These are phyloP conservation scores for Cossypha polioptera DNA, from an alignment of 2,797 vertebrate species.

Conservation along the genomic window DNA sequence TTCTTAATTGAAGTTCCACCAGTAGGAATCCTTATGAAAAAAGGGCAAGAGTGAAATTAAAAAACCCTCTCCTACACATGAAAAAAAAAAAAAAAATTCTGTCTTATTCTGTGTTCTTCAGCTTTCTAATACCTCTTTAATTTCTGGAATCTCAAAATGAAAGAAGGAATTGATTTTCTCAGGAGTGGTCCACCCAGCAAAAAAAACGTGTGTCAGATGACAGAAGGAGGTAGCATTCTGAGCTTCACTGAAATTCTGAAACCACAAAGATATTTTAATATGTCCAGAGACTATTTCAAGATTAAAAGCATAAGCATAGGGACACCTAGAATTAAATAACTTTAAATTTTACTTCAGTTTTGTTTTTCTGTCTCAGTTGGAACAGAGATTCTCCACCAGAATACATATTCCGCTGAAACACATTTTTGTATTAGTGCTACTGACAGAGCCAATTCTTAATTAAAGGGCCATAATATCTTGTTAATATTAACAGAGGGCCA, in stretches of 20 bases:
- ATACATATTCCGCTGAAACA: conserved; percentile 22
- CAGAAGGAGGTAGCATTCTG: conserved; percentile 19
- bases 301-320: conserved; percentile 49
- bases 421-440: conserved; percentile 16
- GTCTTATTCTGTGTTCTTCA: neutral
- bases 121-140: neutral
- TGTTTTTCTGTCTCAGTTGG: conserved; percentile 49
- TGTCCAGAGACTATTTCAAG: conserved; percentile 63
- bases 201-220: neutral
- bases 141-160: conserved; percentile 25
- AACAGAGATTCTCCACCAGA: neutral
- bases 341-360: conserved; percentile 21
- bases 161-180: conserved; percentile 54
- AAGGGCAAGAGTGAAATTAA: neutral
- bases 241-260: conserved; percentile 14
- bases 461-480: conserved; percentile 35
- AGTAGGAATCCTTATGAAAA: neutral
- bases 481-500: neutral
- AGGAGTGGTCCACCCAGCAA: conserved; percentile 20
- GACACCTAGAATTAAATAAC: conserved; percentile 55
- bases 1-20: neutral
- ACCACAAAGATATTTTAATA: conserved; percentile 42
- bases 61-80: neutral
- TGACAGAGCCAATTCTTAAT: conserved; percentile 42
- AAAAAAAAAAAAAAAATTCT: neutral